These are phyloP conservation scores for Epinephelus lanceolatus DNA, from an alignment of 2,113 vertebrate species.

Conservation along the genomic window DNA sequence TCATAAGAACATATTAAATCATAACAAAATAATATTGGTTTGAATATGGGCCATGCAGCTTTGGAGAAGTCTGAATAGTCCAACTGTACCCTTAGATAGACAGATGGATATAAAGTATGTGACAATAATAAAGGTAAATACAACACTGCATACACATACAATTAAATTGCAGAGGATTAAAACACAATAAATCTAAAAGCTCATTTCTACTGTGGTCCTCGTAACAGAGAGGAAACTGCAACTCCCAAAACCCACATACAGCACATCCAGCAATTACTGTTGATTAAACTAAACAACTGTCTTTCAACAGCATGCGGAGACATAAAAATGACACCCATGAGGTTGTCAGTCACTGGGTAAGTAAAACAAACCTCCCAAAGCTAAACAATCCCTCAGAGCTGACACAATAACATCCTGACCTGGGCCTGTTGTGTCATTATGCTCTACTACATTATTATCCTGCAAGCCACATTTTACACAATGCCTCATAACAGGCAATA, in stretches of 20 bases:
- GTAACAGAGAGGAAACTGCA: background rate
- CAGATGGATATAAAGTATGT: background rate
- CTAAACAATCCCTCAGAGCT: background rate
- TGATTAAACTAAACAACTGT: background rate
- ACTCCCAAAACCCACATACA: background rate
- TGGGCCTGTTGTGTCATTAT: background rate
- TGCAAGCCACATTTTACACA: background rate
- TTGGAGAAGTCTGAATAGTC: background rate
- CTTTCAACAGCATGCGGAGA: background rate
- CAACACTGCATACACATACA: background rate
- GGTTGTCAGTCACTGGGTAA: background rate
- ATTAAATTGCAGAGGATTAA: background rate
- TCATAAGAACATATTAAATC: background rate
- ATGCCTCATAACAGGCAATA: background rate
- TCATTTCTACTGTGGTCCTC: background rate
- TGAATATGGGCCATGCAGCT: background rate
- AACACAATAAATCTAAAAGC: background rate
- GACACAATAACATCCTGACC: background rate
- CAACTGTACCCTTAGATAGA: background rate
- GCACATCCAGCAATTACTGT: conserved; percentile 1
- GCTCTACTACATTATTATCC: background rate
- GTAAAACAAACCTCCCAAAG: background rate
- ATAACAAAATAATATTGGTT: background rate
- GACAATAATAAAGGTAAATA: background rate
- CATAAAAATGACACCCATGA: background rate